Base-by-base conservation (phyloP, 2,888 invertebrate species). In the Invenusta paracnida region DNA sequence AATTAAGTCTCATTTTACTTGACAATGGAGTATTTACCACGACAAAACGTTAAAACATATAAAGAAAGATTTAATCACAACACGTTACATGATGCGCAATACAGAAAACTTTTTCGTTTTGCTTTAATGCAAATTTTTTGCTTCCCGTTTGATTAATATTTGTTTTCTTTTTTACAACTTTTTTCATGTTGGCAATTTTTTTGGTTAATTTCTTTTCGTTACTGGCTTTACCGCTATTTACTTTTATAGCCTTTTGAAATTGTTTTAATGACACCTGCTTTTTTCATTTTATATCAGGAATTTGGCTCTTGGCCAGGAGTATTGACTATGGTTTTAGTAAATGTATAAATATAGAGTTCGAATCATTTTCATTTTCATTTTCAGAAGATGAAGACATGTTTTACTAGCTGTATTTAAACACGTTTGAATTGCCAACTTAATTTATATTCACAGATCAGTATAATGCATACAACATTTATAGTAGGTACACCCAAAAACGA, bases 71-170 rank as follows among this genome's bases (percentile, higher is more conserved):
- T 73, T 73, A 73, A 73, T 73, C 73, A 23, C 73, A 73, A 73
- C 27, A 73, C 27, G 73, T 73, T 73, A 73, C 5, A 73, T 73
- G 23, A 73, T 23, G 73, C 5, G 73, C 73, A 73, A 73, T 73
- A 73, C 73, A 73, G 73, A 73, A 73, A 73, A 73, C 73, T 5
- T 48, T 73, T 73, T 73, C 73, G 73, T 73, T 73, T 73, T 48
- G 48, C 48, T 48, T 48, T 48, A 48, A 48, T 48, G 48, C 48
- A 48, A 48, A 11, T 48, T 48, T 48, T 48, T 48, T 48, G 48
- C 17, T 48, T 48, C 48, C 48, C 48, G 48, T 48, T 48, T 48
- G 48, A 48, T 48, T 48, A 48, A 48, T 48, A 48, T 11, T 17
- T 48, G 48, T 48, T 48, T 48, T 48, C 48, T 48, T 48, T 48